A percentile compares a stretch with the other conserved stretches of the same genome.
These are phyloP conservation scores for Tanytarsus gracilentus DNA, from an alignment of 2,888 invertebrate species.

Conservation along the genomic window DNA sequence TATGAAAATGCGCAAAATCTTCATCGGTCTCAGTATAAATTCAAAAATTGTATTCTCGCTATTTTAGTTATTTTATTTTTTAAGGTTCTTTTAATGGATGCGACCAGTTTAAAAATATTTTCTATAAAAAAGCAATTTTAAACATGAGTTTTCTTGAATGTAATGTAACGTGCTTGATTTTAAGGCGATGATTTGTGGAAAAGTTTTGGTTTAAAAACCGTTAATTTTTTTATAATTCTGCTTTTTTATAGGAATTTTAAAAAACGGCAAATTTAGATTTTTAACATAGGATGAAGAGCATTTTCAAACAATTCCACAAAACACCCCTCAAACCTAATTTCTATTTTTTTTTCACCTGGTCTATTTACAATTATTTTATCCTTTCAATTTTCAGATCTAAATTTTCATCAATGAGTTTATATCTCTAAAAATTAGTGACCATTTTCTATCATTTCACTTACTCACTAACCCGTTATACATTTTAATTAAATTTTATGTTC, in stretches of 20 bases:
- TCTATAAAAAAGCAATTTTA: conserved; percentile 24
- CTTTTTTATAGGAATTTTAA: too few relatives aligned
- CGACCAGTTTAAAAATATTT: conserved; percentile 25
- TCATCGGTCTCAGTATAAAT: background rate
- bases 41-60: background rate
- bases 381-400: background rate
- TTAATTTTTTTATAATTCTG: too few relatives aligned
- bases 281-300: too few relatives aligned
- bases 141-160: conserved; percentile 14
- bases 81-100: background rate
- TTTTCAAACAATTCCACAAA: too few relatives aligned
- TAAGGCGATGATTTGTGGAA: too few relatives aligned
- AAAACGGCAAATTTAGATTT: too few relatives aligned
- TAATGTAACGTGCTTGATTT: background rate
- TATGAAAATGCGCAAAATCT: conserved; percentile 9
- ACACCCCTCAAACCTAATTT: too few relatives aligned
- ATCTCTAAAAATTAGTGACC: too few relatives aligned
- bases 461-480: conserved; percentile 3
- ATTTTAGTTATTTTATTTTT: conserved; percentile 1
- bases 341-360: background rate
- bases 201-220: too few relatives aligned
- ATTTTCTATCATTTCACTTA: too few relatives aligned
- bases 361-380: conserved; percentile 1
- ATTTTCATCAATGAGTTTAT: too few relatives aligned
- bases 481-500: background rate